Evolutionary conservation across 2,888 invertebrate genomes (phyloP).

Genomic region (Muscina levida): DNA sequence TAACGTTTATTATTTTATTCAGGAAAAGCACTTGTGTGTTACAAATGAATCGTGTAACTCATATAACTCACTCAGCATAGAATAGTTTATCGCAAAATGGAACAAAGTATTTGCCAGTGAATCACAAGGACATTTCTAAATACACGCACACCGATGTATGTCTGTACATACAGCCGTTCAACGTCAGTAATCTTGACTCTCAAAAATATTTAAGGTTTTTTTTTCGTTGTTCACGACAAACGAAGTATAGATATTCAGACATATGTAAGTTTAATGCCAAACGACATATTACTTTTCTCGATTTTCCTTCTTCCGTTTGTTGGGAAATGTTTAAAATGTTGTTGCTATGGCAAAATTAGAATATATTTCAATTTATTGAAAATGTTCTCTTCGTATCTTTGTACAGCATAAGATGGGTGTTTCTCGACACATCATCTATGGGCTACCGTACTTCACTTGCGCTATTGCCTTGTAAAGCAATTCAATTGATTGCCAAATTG

Average conservation of each 20-base stretch:
- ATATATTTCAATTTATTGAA: conserved; percentile 25
- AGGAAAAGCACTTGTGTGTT: no score
- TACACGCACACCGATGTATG: conserved; percentile 9
- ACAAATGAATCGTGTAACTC: no score
- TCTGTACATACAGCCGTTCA: background rate
- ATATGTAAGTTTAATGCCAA: conserved; percentile 21
- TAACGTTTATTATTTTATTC: no score
- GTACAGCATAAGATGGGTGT: background rate
- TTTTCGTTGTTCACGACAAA: background rate
- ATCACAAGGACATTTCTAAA: conserved; percentile 14
- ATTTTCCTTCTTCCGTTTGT: conserved; percentile 2
- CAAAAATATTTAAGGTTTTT: background rate
- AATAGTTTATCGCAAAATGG: background rate
- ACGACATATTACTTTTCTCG: conserved; percentile 1
- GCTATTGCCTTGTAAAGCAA: background rate
- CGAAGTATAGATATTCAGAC: background rate
- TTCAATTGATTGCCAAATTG: conserved; percentile 10
- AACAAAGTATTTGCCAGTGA: conserved; percentile 11
- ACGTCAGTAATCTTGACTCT: background rate
- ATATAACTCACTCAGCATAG: no score
- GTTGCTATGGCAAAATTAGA: conserved; percentile 1
- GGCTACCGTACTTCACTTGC: no score
- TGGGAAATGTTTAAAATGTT: background rate
- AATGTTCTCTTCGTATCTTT: conserved; percentile 13
- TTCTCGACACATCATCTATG: no score